Base-by-base conservation (phyloP, 2,797 vertebrate species). In the Sebastes iracundus region DNA sequence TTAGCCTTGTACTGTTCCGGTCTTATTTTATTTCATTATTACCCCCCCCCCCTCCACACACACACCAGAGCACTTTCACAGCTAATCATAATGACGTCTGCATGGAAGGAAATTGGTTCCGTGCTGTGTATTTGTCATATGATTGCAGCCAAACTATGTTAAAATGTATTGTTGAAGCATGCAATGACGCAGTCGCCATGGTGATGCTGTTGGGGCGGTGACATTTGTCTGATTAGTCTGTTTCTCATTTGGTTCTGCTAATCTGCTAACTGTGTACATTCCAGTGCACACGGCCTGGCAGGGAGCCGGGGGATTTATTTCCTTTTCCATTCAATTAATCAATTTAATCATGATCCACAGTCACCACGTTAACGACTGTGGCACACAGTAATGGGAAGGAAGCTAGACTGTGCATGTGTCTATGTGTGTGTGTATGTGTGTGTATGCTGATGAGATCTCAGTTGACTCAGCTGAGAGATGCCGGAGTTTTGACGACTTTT, bases 271-370 rank as follows among this genome's bases (percentile, higher is more conserved):
- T 70, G 66, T 42, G 58, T 64, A 69, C 73, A 18, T 75, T 77
- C 52, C 27, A 35, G 55, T 33, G 56, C 59, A 18, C 79, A 5
- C 22, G 1, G 73, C 55, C 60, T 61, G 6, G 3, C 67, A 32
- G 32, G 63, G 62, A 80, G 60, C 59, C n/a, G 2, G 14, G 13
- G 38, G 20, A 58, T 32, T 78, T 56, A 59, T 77, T 79, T 79
- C 71, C 75, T 59, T 76, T 84, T 79, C 73, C 75, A 35, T 69
- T 77, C 73, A 88, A 76, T 88, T 70, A 72, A 87, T 88, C 84
- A 85, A 35, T 84, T 79, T 75, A 85, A 89, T 87, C 83, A 63
- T 25, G 42, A 81, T 78, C 60, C 60, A 23, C 78, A 68, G 82
- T 78, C 77, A 5, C 74, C 11, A 7, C 28, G 69, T 52, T 52